Evolutionary conservation across 2,888 invertebrate species (phyloP).

Genomic region (Nomada hirtipes): DNA sequence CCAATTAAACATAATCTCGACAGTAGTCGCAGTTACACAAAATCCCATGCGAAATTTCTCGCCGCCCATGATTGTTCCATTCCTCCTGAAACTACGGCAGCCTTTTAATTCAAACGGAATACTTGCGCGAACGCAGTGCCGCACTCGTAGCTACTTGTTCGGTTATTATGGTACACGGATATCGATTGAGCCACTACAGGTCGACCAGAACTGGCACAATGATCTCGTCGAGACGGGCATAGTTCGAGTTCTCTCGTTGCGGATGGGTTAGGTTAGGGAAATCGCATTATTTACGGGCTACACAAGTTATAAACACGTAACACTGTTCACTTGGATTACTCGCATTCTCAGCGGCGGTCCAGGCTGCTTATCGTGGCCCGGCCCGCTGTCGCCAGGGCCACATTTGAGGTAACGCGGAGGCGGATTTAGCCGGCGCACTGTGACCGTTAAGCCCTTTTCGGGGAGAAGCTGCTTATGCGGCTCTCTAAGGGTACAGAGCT

Average conservation of each 20-base stretch:
- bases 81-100: slow-evolving; percentile 28
- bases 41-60: too few relatives aligned
- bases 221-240: slow-evolving; percentile 57
- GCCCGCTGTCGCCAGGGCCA: slow-evolving; percentile 50
- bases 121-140: slow-evolving; percentile 43
- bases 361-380: slow-evolving; percentile 68
- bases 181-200: slow-evolving; percentile 58
- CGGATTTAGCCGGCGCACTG: slow-evolving; percentile 74
- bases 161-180: slow-evolving; percentile 51
- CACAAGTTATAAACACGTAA: slow-evolving; percentile 59
- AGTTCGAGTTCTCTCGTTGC: slow-evolving; percentile 50
- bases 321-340: slow-evolving; percentile 64
- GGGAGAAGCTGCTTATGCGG: slow-evolving; percentile 70
- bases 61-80: too few relatives aligned
- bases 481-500: slow-evolving; percentile 32
- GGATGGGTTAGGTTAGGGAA: slow-evolving; percentile 39
- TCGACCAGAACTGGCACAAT: slow-evolving; percentile 46
- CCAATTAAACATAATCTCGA: too few relatives aligned
- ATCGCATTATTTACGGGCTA: slow-evolving; percentile 69
- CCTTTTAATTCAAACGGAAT: slow-evolving; percentile 62
- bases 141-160: slow-evolving; percentile 1
- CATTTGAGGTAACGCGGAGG: slow-evolving; percentile 69
- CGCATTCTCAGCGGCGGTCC: slow-evolving; percentile 56
- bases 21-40: too few relatives aligned
- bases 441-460: slow-evolving; percentile 69